These are phyloP conservation scores for Callyntrura guangdongensis DNA, from an alignment of 2,888 invertebrate species.

Conservation along the genomic window DNA sequence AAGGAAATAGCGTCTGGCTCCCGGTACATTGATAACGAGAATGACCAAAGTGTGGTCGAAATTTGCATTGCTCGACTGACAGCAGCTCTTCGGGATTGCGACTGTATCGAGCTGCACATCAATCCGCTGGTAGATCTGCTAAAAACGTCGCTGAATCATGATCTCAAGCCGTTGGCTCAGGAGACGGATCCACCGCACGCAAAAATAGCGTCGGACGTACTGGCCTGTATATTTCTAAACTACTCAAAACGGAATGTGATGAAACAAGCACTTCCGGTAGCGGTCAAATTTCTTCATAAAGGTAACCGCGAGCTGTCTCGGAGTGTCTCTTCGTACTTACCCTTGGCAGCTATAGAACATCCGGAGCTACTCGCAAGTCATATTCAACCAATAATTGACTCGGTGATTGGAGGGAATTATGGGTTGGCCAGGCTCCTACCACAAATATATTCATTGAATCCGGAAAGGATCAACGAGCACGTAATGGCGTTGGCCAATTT, in stretches of 20 bases:
- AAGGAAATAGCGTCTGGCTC: constrained; percentile 93
- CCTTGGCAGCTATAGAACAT: constrained; percentile 96
- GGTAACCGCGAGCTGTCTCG: constrained; percentile 95
- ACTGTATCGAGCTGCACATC: constrained; percentile 94
- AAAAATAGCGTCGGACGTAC: constrained; percentile 97
- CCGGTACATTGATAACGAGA: constrained; percentile 94
- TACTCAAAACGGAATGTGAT: constrained; percentile 91
- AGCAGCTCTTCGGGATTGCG: constrained; percentile 89
- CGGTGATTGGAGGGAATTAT: constrained; percentile 96
- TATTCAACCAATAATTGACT: constrained; percentile 95
- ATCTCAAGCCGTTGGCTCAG: constrained; percentile 91
- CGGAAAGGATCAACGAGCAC: constrained; percentile 94
- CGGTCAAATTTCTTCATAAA: constrained; percentile 96
- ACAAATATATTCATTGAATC: constrained; percentile 95
- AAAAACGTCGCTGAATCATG: constrained; percentile 95
- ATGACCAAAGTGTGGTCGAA: constrained; percentile 98
- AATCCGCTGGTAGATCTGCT: constrained; percentile 93
- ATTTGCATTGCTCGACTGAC: constrained; percentile 97
- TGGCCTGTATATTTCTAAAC: constrained; percentile 96
- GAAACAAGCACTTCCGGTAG: constrained; percentile 94
- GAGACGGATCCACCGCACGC: constrained; percentile 98
- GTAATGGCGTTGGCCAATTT: constrained; percentile 93
- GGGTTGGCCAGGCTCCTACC: constrained; percentile 95
- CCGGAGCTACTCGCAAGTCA: constrained; percentile 94
- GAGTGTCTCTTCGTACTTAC: constrained; percentile 96